Base-by-base conservation (phyloP, 2,888 invertebrate genomes). In the Tribolium freemani region DNA sequence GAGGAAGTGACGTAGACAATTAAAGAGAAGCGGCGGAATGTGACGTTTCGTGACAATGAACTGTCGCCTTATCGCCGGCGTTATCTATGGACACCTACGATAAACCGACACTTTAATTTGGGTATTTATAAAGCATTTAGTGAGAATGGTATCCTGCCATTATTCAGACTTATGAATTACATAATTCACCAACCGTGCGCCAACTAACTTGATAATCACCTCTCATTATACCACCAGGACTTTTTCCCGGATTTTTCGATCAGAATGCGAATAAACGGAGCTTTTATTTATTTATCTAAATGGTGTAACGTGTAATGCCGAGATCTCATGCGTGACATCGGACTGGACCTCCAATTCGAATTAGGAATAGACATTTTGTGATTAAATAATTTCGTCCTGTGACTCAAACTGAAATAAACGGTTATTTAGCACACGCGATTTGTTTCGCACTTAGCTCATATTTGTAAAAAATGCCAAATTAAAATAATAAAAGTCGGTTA, bases 41-140 rank as follows among this genome's bases (percentile, higher is more conserved):
- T 77, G 76, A 78, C 75, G 75, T 76, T 71, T 79, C 77, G 79
- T 80, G 79, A 81, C 79, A 79, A 81, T 76, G 77, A 77, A 77
- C 78, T 71, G 74, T 71, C 72, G 71, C 73, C 64, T 79, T 79
- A 78, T 77, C 77, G 75, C 69, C 74, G 74, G 69, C 74, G 77
- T 74, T 76, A 79, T 80, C 79, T 76, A 72, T 70, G 71, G 66
- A 77, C 79, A 75, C 79, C 80, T 75, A 79, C 79, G 75, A 75
- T 74, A 74, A 76, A 76, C 75, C 77, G 76, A 76, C 77, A 75
- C 78, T 78, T 71, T 79, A 80, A 81, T 79, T 80, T 76, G 76
- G 45, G 75, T 79, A 78, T 80, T 81, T 80, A 79, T 78, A 79
- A 80, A 76, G 77, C 77, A 75, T 79, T 79, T 79, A 80, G 75